phyloP scores from a whole-genome alignment of 2,797 vertebrate species.

The Clarias laeviceps region DNA sequence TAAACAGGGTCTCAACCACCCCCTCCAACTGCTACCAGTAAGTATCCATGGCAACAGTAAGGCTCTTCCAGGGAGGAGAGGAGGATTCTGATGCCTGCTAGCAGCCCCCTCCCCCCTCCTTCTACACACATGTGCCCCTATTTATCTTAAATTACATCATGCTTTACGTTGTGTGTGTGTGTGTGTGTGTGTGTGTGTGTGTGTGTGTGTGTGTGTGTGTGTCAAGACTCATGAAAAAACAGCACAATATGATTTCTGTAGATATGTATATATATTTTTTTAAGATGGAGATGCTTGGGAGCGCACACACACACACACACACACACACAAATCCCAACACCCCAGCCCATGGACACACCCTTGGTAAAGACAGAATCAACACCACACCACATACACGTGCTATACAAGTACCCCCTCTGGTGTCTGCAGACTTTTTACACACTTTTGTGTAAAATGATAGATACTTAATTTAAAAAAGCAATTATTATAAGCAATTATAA shows the following conservation, averaged over 20 bases:
- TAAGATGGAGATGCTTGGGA: background rate
- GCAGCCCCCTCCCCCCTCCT: constrained; percentile 41
- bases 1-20: constrained; percentile 25
- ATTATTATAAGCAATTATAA: background rate
- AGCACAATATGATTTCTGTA: background rate
- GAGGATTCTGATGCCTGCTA: constrained; percentile 46
- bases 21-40: constrained; percentile 36
- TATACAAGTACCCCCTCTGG: constrained; percentile 56
- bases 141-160: background rate
- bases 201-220: too few relatives aligned
- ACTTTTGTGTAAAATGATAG: constrained; percentile 4
- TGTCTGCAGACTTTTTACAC: constrained; percentile 41
- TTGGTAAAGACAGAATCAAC: constrained; percentile 7
- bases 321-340: constrained; percentile 6
- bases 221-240: background rate
- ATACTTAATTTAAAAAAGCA: background rate
- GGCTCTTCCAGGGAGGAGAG: constrained; percentile 36
- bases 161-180: background rate
- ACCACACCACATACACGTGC: constrained; percentile 18
- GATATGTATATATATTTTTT: background rate
- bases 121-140: constrained; percentile 1
- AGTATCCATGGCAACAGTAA: constrained; percentile 54
- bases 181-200: too few relatives aligned
- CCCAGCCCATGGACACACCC: constrained; percentile 32
- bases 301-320: constrained; percentile 22